phyloP scores from a whole-genome alignment of 2,797 vertebrate species.

The Danionella dracula region DNA sequence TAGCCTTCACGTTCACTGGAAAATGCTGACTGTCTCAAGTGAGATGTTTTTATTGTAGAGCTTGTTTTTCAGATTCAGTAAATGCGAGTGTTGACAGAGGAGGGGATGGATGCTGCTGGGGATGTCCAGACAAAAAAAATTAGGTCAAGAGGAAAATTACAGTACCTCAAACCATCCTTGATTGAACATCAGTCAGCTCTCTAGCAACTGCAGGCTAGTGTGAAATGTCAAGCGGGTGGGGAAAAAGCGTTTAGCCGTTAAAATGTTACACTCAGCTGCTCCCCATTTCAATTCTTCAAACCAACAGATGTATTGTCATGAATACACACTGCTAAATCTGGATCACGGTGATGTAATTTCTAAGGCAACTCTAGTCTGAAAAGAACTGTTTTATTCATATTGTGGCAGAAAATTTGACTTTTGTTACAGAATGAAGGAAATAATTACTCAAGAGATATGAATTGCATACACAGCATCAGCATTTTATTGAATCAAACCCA shows the following conservation, averaged over 20 bases:
- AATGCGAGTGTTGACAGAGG: background rate
- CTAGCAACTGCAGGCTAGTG: background rate
- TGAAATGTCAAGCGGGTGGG: background rate
- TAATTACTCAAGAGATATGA: no score
- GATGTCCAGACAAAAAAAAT: background rate
- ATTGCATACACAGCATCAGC: no score
- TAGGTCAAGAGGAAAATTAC: background rate
- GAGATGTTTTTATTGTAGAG: background rate
- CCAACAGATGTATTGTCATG: background rate
- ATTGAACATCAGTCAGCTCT: background rate
- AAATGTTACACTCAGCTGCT: constrained; percentile 13
- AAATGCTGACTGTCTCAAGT: no score
- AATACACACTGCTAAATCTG: background rate
- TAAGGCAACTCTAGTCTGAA: no score
- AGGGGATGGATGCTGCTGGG: background rate
- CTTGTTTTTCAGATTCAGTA: background rate
- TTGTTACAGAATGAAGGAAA: no score
- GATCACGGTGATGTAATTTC: no score
- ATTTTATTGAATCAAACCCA: no score
- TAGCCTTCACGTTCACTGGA: no score
- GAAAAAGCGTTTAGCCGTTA: constrained; percentile 9
- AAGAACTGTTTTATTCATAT: no score
- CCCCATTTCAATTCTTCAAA: background rate
- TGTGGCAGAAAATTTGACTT: no score
- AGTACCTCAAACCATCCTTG: background rate